Evolutionary conservation across 2,113 vertebrate genomes (phyloP).

Genomic region (Podarcis muralis): DNA sequence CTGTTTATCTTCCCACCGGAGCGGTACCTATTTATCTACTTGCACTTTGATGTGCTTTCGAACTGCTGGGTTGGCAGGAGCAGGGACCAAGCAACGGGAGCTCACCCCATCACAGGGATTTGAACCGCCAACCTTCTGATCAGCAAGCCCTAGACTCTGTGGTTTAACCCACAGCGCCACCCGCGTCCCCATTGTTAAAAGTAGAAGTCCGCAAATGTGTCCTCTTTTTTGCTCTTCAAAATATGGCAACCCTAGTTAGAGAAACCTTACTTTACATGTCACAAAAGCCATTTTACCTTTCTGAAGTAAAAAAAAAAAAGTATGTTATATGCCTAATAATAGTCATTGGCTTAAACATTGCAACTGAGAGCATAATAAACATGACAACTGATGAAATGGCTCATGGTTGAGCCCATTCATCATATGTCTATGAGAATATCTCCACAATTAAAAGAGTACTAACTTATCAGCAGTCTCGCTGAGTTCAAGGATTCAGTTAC

Average conservation of each 20-base stretch:
- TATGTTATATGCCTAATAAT: background rate
- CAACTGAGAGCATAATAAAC: background rate
- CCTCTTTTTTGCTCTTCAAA: too few relatives aligned
- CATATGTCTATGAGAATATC: background rate
- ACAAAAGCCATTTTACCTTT: background rate
- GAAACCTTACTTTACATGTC: background rate
- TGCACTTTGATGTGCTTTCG: too few relatives aligned
- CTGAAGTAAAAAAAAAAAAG: background rate
- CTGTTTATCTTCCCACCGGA: too few relatives aligned
- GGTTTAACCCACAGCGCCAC: too few relatives aligned
- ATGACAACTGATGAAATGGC: background rate
- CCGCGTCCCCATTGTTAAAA: too few relatives aligned
- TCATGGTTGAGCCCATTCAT: background rate
- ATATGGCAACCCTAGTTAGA: background rate
- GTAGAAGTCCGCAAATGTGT: too few relatives aligned
- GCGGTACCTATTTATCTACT: too few relatives aligned
- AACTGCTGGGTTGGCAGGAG: too few relatives aligned
- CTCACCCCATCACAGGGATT: too few relatives aligned
- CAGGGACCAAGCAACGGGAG: too few relatives aligned
- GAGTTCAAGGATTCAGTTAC: background rate
- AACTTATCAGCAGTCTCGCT: background rate
- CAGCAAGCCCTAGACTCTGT: too few relatives aligned
- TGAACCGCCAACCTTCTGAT: too few relatives aligned
- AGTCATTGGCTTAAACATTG: background rate
- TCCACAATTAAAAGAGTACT: background rate